Percentiles rank a stretch among this genome's conserved stretches.
These are phyloP conservation scores for Nymphalis c-album DNA, from an alignment of 2,888 invertebrate species.

Conservation along the genomic window DNA sequence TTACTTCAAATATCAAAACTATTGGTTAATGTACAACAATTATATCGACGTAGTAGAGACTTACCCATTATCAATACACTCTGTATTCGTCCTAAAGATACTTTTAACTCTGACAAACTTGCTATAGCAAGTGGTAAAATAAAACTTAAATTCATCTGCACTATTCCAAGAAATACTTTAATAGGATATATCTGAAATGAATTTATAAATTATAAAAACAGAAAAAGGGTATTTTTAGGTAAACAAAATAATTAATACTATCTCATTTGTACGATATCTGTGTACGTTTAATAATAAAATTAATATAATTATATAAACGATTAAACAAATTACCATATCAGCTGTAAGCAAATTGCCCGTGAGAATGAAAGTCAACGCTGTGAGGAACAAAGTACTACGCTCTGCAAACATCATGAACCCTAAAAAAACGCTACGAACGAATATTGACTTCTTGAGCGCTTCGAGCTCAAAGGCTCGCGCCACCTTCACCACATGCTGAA, in stretches of 20 bases:
- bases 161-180: slow-evolving; percentile 80
- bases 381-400: slow-evolving; percentile 86
- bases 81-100: slow-evolving; percentile 82
- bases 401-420: slow-evolving; percentile 88
- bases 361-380: slow-evolving; percentile 67
- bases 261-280: not conserved
- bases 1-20: not conserved
- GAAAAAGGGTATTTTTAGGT: not conserved
- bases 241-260: not conserved
- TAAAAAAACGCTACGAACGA: slow-evolving; percentile 84
- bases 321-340: slow-evolving; percentile 52
- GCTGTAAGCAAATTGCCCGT: slow-evolving; percentile 64
- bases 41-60: slow-evolving; percentile 30
- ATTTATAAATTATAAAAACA: not conserved
- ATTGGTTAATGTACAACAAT: not conserved
- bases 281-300: not conserved
- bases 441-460: slow-evolving; percentile 80
- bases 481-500: slow-evolving; percentile 84
- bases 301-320: too few relatives aligned
- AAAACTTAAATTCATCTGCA: slow-evolving; percentile 81
- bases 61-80: slow-evolving; percentile 77
- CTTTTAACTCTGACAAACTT: slow-evolving; percentile 79
- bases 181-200: slow-evolving; percentile 79
- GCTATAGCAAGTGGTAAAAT: slow-evolving; percentile 80
- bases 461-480: slow-evolving; percentile 81